These are phyloP conservation scores for Dipodomys spectabilis DNA, from an alignment of 2,113 vertebrate species.

Conservation along the genomic window DNA sequence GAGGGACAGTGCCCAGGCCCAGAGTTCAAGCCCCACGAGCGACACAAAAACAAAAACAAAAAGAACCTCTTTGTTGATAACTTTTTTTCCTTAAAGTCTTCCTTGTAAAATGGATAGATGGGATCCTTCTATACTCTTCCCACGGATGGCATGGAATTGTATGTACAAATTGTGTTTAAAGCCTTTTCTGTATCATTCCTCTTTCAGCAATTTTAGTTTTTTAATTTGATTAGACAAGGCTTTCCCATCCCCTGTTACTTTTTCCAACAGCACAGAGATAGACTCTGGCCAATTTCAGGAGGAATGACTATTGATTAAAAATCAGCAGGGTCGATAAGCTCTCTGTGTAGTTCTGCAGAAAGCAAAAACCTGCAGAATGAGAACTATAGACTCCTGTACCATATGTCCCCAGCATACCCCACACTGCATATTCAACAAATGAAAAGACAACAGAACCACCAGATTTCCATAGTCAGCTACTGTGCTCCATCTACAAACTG, in stretches of 20 bases:
- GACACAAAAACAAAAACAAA: background rate
- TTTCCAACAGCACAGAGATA: background rate
- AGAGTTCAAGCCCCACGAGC: no score
- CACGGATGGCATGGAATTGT: background rate
- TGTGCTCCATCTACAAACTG: background rate
- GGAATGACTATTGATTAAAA: constrained; percentile 7
- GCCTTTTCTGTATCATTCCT: background rate
- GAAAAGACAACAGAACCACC: background rate
- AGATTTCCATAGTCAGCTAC: background rate
- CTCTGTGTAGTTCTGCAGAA: constrained; percentile 5
- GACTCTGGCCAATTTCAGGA: background rate
- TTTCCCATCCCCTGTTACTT: background rate
- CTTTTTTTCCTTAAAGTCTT: constrained; percentile 19
- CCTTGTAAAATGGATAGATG: background rate
- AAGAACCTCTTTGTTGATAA: background rate
- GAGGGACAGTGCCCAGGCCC: no score
- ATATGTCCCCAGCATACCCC: background rate
- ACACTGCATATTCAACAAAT: background rate
- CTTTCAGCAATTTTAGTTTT: constrained; percentile 40
- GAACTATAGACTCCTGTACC: background rate
- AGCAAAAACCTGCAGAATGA: background rate
- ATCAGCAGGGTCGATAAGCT: background rate
- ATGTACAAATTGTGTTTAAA: background rate
- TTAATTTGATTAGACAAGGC: constrained; percentile 27
- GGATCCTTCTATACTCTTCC: background rate